Conservation (phyloP, 2,113 vertebrate species). For the Carollia perspicillata region DNA sequence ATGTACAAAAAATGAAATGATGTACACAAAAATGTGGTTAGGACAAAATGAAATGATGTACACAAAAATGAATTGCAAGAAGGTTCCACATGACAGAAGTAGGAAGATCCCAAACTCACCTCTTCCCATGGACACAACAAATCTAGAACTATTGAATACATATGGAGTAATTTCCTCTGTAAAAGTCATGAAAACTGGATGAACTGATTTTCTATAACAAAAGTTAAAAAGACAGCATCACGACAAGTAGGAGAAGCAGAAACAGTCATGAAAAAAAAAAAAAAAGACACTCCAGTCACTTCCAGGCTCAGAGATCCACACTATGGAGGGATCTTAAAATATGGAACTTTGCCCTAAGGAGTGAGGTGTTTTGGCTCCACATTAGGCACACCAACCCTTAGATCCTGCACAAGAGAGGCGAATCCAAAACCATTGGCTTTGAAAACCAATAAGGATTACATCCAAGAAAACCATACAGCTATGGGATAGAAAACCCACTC, state of each 20-base stretch:
- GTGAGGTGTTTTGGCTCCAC: neutral
- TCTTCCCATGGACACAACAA: neutral
- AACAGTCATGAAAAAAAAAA: neutral
- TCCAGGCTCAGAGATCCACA: neutral
- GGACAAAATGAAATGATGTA: neutral
- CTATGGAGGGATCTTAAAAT: neutral
- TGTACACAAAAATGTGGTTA: neutral
- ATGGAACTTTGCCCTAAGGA: neutral
- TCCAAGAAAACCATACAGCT: too few relatives aligned
- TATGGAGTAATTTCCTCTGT: neutral
- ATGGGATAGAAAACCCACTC: too few relatives aligned
- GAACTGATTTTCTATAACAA: neutral
- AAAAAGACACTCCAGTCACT: too few relatives aligned
- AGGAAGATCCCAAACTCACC: neutral
- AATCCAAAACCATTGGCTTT: neutral
- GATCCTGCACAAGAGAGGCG: neutral
- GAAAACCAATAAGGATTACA: too few relatives aligned
- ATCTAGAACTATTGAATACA: neutral
- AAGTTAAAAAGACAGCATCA: neutral
- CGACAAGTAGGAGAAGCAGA: neutral
- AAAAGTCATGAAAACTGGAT: neutral
- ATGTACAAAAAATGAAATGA: neutral
- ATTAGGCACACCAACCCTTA: neutral
- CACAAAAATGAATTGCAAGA: neutral
- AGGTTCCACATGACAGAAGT: neutral